These are phyloP conservation scores for Knipowitschia caucasica DNA, from an alignment of 2,797 vertebrate species.

Conservation along the genomic window DNA sequence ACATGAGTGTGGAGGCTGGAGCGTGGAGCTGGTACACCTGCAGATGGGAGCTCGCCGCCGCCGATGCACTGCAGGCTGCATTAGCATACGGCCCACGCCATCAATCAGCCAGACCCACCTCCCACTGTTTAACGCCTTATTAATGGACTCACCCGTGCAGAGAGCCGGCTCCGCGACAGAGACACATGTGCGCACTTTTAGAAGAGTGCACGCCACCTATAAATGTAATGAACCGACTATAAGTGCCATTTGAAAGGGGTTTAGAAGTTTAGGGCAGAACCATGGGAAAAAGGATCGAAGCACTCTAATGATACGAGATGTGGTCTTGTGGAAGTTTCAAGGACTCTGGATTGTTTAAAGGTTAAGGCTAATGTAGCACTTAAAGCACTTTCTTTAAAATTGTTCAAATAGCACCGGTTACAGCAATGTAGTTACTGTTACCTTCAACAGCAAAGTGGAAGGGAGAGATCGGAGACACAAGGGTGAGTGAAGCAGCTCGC, in stretches of 20 bases:
- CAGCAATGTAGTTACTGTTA: too few species aligned
- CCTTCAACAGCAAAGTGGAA: too few species aligned
- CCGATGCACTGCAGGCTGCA: slow-evolving; percentile 38
- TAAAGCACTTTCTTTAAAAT: too few species aligned
- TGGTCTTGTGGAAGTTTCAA: too few species aligned
- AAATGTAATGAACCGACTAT: slow-evolving; percentile 21
- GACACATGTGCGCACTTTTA: slow-evolving; percentile 38
- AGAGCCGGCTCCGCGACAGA: slow-evolving; percentile 44
- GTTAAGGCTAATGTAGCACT: too few species aligned
- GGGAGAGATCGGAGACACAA: too few species aligned
- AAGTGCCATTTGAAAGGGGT: neutral
- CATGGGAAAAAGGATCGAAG: too few species aligned
- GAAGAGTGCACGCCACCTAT: slow-evolving; percentile 12
- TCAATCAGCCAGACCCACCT: slow-evolving; percentile 53
- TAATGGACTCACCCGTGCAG: slow-evolving; percentile 57
- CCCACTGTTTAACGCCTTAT: slow-evolving; percentile 60
- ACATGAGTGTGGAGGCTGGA: slow-evolving; percentile 27
- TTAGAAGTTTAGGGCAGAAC: too few species aligned
- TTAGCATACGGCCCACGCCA: slow-evolving; percentile 49
- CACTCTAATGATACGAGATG: too few species aligned
- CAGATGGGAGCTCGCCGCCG: slow-evolving; percentile 43
- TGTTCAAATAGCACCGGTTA: too few species aligned
- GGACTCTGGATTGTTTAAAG: too few species aligned
- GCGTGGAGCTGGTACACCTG: slow-evolving; percentile 31
- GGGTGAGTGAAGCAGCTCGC: too few species aligned